Base-by-base conservation (phyloP, 2,888 invertebrate genomes). In the Diaphora mendica region DNA sequence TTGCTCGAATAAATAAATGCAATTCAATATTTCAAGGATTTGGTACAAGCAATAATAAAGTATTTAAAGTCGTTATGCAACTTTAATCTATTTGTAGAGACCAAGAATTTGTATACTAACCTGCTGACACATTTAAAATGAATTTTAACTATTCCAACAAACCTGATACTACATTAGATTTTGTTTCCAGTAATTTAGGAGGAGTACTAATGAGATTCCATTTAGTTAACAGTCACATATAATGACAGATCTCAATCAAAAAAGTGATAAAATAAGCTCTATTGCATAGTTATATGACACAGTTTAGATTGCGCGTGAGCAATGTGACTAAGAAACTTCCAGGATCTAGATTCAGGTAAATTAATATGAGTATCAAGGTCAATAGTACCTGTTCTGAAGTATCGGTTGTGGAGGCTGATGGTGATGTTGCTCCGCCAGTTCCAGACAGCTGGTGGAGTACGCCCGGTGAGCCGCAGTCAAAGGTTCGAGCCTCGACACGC, bases 371-470 rank as follows among this genome's bases (percentile, higher is more conserved):
- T 30, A 62, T 30, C 5, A 30, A 62, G 5, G 8, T 62, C 0
- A 55, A 1, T 26, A 3, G 1, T 55, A 90, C 88, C 90, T 89
- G 77, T 89, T 91, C 76, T 89, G 89, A 0, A 81, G 89, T 13
- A 83, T 68, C 35, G 83, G 83, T 33, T 72, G 75, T 67, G 88
- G 88, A 67, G 88, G 88, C 59, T 84, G 85, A 33, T 87, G 89
- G 69, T 86, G 88, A 23, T 85, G 85, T 78, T 86, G 86, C 33
- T 90, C 91, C 23, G 89, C 92, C 76, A 97, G 92, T 89, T 97
- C 97, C 0, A 97, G 93, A 82, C 97, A 97, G 7, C 97, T 97
- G 39, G 97, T 96, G 77, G 97, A 97, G 86, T 97, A 97, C 5
- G 97, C 97, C 66, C 96, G 89, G 87, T 96, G 96, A 0, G 96